These are phyloP conservation scores for Scyliorhinus canicula DNA, from an alignment of 2,797 vertebrate genomes.

Conservation along the genomic window DNA sequence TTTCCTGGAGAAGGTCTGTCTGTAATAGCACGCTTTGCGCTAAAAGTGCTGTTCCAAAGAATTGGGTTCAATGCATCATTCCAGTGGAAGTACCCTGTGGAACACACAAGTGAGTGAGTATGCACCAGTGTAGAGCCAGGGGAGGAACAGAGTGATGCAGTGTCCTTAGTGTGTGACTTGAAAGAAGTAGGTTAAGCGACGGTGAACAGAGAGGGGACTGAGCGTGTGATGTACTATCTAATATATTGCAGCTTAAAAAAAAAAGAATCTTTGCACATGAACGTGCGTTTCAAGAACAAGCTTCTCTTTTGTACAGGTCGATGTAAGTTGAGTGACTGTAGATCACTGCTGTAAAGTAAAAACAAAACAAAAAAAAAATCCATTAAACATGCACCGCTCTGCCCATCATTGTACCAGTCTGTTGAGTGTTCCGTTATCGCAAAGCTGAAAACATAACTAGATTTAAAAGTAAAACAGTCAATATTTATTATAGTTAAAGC, in stretches of 20 bases:
- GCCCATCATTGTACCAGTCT: not conserved
- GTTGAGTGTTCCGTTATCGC: not conserved
- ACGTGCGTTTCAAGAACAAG: conserved; percentile 29
- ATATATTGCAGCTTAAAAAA: conserved; percentile 32
- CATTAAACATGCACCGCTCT: conserved; percentile 18
- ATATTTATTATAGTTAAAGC: not conserved
- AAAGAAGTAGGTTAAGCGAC: not conserved
- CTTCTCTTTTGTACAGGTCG: conserved; percentile 34
- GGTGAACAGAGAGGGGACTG: not conserved
- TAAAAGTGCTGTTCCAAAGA: not conserved
- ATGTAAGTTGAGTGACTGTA: conserved; percentile 33
- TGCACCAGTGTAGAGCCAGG: not conserved
- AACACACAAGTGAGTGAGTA: not conserved
- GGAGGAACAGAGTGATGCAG: not conserved
- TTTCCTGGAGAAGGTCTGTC: not conserved
- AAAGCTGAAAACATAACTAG: not conserved
- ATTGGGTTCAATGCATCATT: not conserved
- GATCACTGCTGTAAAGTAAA: conserved; percentile 20
- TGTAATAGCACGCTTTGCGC: too few relatives aligned
- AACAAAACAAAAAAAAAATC: not conserved
- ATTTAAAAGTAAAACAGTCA: not conserved
- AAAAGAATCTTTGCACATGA: not conserved
- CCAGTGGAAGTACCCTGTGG: not conserved
- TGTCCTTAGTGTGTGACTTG: not conserved
- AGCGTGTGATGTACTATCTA: conserved; percentile 20